Conservation (phyloP, 2,113 vertebrate species). For the Pogona vitticeps region DNA sequence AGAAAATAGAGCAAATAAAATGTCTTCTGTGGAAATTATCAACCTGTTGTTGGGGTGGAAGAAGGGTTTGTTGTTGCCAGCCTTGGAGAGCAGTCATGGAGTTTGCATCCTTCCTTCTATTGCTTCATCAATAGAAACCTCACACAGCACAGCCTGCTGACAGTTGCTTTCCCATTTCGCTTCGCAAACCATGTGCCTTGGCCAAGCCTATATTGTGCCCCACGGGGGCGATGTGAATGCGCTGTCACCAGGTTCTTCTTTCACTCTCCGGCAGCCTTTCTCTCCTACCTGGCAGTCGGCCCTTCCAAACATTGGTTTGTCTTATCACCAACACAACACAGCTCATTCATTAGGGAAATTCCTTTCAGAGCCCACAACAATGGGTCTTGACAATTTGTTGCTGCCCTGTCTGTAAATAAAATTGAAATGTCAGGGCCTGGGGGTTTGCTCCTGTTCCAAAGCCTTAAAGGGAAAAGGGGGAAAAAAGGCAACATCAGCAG, state of each 20-base stretch:
- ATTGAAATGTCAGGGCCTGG: slow-evolving; percentile 27
- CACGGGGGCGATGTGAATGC: background rate
- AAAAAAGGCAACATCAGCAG: slow-evolving; percentile 7
- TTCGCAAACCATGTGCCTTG: background rate
- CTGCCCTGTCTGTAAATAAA: slow-evolving; percentile 40
- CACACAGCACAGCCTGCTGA: slow-evolving; percentile 11
- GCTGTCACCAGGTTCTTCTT: background rate
- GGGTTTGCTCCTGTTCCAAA: background rate
- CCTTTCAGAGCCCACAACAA: background rate
- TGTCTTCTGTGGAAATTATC: background rate
- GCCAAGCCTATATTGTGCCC: background rate
- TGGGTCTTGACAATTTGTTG: slow-evolving; percentile 15
- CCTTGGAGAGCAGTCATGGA: slow-evolving; percentile 10
- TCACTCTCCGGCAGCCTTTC: background rate
- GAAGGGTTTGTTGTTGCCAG: background rate
- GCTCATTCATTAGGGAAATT: slow-evolving; percentile 30
- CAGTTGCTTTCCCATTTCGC: background rate
- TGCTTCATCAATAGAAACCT: background rate
- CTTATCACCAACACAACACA: slow-evolving; percentile 22
- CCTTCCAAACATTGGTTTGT: slow-evolving; percentile 22
- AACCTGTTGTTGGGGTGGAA: background rate
- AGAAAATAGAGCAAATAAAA: background rate
- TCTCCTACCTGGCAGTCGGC: slow-evolving; percentile 2
- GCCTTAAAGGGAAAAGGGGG: background rate
- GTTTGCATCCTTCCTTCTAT: background rate